phyloP scores from a whole-genome alignment of 2,797 vertebrate genomes.

The Lemur catta region DNA sequence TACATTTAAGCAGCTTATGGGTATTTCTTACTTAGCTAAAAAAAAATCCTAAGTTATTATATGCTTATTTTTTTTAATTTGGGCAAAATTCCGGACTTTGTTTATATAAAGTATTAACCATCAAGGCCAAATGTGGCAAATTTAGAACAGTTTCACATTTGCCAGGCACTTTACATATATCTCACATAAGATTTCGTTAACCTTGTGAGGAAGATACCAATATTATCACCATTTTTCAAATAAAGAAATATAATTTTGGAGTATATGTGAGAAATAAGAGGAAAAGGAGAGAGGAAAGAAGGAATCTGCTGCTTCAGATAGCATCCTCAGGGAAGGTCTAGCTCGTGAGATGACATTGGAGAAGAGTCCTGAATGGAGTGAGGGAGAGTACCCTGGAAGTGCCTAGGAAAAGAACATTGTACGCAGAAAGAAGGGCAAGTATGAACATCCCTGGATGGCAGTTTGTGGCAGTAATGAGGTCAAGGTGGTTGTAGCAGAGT shows the following conservation, averaged over 20 bases:
- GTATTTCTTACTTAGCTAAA: not conserved
- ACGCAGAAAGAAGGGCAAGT: not conserved
- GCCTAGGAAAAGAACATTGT: not conserved
- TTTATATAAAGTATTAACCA: too few species aligned
- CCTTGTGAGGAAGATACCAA: not conserved
- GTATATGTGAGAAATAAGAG: not conserved
- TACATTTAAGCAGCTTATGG: not conserved
- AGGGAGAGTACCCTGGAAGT: not conserved
- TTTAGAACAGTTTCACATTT: not conserved
- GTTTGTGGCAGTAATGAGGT: not conserved
- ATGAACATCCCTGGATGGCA: not conserved
- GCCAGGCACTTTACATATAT: not conserved
- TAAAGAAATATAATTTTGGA: not conserved
- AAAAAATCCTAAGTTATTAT: not conserved
- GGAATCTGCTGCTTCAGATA: not conserved
- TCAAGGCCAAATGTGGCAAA: too few species aligned
- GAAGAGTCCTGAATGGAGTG: not conserved
- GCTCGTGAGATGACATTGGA: not conserved
- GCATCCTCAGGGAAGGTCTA: not conserved
- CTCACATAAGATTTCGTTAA: not conserved
- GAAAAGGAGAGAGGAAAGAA: not conserved
- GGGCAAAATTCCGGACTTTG: too few species aligned
- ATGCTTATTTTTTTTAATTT: not conserved
- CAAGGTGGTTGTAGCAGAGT: not conserved
- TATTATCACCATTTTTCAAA: not conserved